Conservation (phyloP, 2,113 vertebrate genomes). For the Polypterus bichir region DNA sequence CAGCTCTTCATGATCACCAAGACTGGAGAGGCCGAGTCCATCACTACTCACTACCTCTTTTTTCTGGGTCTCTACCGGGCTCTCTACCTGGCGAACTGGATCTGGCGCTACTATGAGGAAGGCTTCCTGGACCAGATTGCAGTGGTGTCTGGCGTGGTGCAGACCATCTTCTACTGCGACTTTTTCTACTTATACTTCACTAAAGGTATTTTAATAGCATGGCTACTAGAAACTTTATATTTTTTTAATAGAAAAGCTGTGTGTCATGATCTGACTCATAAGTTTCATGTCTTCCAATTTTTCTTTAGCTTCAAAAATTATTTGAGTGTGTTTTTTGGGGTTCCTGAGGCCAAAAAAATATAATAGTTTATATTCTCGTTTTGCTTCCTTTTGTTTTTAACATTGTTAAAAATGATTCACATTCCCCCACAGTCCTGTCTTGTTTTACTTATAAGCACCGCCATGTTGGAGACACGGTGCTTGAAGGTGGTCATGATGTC, state of each 20-base stretch:
- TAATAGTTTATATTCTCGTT: no score
- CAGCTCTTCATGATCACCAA: conserved; percentile 98
- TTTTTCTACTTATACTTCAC: conserved; percentile 96
- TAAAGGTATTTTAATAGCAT: conserved; percentile 51
- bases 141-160: conserved; percentile 84
- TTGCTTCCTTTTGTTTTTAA: no score
- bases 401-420: no score
- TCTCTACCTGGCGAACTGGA: conserved; percentile 91
- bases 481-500: no score
- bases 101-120: conserved; percentile 86
- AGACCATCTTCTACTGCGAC: conserved; percentile 97
- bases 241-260: neutral
- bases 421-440: no score
- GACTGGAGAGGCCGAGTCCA: conserved; percentile 89
- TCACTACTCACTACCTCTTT: conserved; percentile 93
- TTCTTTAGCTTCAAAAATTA: no score
- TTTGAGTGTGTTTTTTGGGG: neutral
- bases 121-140: conserved; percentile 88
- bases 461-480: no score
- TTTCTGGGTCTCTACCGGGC: conserved; percentile 85
- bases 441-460: no score
- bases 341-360: no score
- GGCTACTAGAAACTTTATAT: neutral
- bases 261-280: neutral
- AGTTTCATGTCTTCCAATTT: neutral